Percentiles rank a stretch among this genome's conserved stretches.
Conservation (phyloP, 2,113 vertebrate species). For the Phrynosoma blainvillii region DNA sequence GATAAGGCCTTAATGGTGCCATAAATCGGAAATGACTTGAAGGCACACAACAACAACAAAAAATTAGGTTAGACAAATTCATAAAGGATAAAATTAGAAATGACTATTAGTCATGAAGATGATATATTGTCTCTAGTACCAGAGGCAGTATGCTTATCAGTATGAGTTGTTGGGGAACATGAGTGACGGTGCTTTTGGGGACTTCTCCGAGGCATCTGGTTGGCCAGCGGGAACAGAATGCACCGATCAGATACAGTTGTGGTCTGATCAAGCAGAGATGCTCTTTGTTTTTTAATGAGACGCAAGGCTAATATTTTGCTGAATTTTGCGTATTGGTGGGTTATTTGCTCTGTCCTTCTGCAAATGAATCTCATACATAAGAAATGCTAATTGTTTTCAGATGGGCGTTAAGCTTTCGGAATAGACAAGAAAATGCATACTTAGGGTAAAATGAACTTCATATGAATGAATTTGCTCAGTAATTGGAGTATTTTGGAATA, state of each 20-base stretch:
- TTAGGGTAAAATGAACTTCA: not conserved
- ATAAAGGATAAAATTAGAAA: not conserved
- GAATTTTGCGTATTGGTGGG: not conserved
- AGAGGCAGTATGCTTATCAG: not conserved
- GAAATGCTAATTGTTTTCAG: accelerated
- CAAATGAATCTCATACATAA: not conserved
- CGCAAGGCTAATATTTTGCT: not conserved
- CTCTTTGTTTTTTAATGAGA: not conserved
- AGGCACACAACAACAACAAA: too few species aligned
- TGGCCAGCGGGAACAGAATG: not conserved
- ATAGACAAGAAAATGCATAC: not conserved
- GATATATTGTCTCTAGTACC: too few species aligned
- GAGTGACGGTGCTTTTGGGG: not conserved
- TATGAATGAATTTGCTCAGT: not conserved
- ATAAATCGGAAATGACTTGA: too few species aligned
- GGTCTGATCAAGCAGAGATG: not conserved
- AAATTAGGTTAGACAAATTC: not conserved
- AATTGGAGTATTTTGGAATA: not conserved
- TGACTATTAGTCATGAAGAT: not conserved
- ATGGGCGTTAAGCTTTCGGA: not conserved
- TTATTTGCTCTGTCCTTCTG: not conserved
- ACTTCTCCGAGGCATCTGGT: not conserved
- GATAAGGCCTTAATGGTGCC: too few species aligned
- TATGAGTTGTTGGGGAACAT: not conserved
- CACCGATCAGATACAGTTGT: not conserved